These are phyloP conservation scores for Ceriagrion tenellum DNA, from an alignment of 2,888 invertebrate genomes.

Conservation along the genomic window DNA sequence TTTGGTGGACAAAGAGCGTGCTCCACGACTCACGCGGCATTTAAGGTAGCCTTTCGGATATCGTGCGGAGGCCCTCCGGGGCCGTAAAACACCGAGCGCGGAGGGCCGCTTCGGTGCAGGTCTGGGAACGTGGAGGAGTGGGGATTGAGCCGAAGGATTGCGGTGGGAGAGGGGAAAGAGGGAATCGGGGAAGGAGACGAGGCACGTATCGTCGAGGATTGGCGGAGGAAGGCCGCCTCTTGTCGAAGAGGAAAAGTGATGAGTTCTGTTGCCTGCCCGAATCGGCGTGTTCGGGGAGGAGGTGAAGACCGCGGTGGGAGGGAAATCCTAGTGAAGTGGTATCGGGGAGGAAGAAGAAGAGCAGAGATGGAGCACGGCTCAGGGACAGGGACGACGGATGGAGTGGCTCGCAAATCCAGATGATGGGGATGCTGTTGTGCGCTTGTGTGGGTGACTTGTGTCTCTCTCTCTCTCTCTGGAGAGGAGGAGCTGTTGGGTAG, in stretches of 20 bases:
- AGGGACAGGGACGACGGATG: neutral
- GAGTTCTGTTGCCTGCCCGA: neutral
- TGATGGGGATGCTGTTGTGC: neutral
- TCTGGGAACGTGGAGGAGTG: neutral
- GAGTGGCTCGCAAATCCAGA: neutral
- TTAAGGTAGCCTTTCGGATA: neutral
- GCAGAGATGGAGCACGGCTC: neutral
- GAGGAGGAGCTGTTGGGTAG: neutral
- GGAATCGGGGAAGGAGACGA: neutral
- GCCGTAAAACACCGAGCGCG: neutral
- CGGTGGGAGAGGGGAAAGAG: neutral
- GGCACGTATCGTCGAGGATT: neutral
- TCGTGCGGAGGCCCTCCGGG: neutral
- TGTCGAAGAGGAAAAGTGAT: neutral
- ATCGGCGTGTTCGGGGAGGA: neutral
- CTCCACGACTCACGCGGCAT: neutral
- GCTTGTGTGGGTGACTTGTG: neutral
- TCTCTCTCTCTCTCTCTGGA: neutral
- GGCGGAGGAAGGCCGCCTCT: neutral
- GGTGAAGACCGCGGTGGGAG: neutral
- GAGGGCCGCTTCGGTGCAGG: neutral
- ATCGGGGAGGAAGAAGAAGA: neutral
- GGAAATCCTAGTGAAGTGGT: slow-evolving; percentile 2
- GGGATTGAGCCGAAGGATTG: neutral
- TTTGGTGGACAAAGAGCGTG: neutral